Base-by-base conservation (phyloP, 2,888 invertebrate genomes). In the Pristionchus fissidentatus region DNA sequence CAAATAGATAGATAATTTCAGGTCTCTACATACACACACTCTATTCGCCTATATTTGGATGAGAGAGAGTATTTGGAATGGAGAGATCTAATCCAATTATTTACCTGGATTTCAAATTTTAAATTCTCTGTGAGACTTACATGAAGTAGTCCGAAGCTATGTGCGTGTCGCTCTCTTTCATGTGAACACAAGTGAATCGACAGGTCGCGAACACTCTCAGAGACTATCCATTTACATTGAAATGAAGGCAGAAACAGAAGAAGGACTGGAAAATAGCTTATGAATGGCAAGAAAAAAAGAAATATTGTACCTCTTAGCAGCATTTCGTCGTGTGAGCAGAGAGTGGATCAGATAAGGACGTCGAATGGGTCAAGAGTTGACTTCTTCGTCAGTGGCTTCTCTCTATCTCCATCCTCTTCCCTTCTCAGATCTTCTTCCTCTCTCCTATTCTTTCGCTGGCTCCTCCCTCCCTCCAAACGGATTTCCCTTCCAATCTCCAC, bases 151-250 rank as follows among this genome's bases (percentile, higher is more conserved):
- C 55, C 55, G 55, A 78, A 78, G 78, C 38, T 41, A 38, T 78
- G 55, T 26, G 78, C 35, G 1, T 35, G 22, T 10, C 41, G 15
- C 10, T 35, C 38, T 38, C 38, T 35, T 38, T 78, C 78, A 29
- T 78, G 78, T 10, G 78, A 78, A 38, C 78, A 78, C 41, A 78
- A 55, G 13, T 78, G 55, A 55, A 78, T 55, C 15, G 78, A 75
- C 19, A 75, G 46, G 29, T 75, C 75, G 43, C 75, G 35, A 10
- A 75, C 75, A 13, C 19, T 46, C 49, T 75, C 75, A 22, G 75
- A 4, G 46, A 75, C 26, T 46, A 75, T 49, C 32, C 46, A 38
- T 32, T 26, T 75, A 13, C 46, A 19, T 8, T 49, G 5, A 13
- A 43, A 32, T 0, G 32, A n/a, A 3, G 3, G 75, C 2, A 75